A percentile compares a stretch with the other conserved stretches of the same genome.
These are phyloP conservation scores for Diabrotica virgifera DNA, from an alignment of 1,140 invertebrate genomes.

Conservation along the genomic window DNA sequence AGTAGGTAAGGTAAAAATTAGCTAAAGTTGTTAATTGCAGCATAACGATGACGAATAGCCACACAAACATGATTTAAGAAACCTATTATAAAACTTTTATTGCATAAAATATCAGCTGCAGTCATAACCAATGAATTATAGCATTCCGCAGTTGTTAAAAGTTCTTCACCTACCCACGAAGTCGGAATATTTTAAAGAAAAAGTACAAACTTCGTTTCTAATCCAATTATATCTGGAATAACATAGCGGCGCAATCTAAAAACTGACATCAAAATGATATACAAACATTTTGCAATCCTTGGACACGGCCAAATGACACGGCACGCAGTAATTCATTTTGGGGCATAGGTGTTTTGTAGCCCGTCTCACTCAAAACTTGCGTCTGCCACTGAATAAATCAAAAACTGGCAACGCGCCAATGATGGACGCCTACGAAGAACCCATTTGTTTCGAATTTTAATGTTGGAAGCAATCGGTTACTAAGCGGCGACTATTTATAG, in stretches of 20 bases:
- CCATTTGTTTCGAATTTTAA: slow-evolving; percentile 17
- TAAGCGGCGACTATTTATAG: neutral
- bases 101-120: neutral
- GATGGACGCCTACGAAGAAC: slow-evolving; percentile 22
- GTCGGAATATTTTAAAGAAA: slow-evolving; percentile 1
- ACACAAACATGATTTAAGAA: no score
- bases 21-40: no score
- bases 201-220: neutral
- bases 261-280: slow-evolving; percentile 38
- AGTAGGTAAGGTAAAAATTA: no score
- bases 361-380: slow-evolving; percentile 36
- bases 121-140: neutral
- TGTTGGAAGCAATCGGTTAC: neutral
- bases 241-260: slow-evolving; percentile 30
- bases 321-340: slow-evolving; percentile 31
- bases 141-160: neutral
- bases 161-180: neutral
- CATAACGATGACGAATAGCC: no score
- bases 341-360: slow-evolving; percentile 37
- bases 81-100: neutral
- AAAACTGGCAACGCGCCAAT: slow-evolving; percentile 34
- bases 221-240: slow-evolving; percentile 1
- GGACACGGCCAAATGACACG: slow-evolving; percentile 39
- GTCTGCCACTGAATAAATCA: slow-evolving; percentile 39
- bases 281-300: slow-evolving; percentile 40